phyloP scores from a whole-genome alignment of 2,113 vertebrate species.

The Oncorhynchus keta region DNA sequence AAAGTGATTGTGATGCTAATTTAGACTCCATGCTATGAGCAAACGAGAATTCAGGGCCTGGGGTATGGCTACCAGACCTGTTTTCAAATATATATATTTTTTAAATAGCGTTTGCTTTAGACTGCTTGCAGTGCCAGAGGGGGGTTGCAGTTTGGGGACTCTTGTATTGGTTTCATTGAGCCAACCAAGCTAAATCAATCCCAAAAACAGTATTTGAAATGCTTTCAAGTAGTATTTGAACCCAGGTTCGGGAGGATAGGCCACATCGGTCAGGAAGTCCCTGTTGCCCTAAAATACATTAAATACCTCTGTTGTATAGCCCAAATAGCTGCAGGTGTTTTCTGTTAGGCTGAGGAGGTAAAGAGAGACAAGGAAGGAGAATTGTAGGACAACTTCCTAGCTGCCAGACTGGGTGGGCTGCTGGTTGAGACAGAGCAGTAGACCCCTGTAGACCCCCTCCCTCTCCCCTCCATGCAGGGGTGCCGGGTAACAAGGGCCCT shows the following conservation, averaged over 20 bases:
- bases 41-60: background rate
- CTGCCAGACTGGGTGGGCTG: slow-evolving; percentile 46
- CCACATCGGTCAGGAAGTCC: background rate
- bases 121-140: no score
- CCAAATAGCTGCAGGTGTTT: slow-evolving; percentile 30
- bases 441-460: slow-evolving; percentile 1
- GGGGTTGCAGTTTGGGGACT: no score
- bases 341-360: slow-evolving; percentile 26
- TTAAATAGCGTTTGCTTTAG: no score
- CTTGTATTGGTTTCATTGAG: no score
- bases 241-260: background rate
- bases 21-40: slow-evolving; percentile 6
- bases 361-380: slow-evolving; percentile 3
- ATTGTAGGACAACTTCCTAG: background rate
- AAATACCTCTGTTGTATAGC: slow-evolving; percentile 7
- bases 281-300: background rate
- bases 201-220: no score
- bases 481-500: background rate
- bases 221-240: no score
- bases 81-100: no score
- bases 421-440: slow-evolving; percentile 37
- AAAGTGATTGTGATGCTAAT: slow-evolving; percentile 23
- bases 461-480: slow-evolving; percentile 1
- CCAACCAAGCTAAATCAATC: no score
- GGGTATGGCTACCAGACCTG: no score